Evolutionary conservation across 92 coral and sea anemone species (phyloP).

Genomic region (Muricea muricata): DNA sequence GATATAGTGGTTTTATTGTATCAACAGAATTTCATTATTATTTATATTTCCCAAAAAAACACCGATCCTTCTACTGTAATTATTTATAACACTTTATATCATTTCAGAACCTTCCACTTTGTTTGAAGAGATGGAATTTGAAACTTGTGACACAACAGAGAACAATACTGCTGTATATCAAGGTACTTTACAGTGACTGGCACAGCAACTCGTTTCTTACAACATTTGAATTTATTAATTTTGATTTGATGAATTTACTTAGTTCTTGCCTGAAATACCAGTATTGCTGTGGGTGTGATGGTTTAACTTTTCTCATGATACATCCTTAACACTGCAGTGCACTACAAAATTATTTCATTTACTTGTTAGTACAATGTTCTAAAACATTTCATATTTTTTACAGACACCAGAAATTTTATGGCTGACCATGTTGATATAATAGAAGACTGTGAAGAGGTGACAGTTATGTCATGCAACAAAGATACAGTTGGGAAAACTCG

Average conservation of each 20-base stretch:
- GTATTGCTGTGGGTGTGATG: too few relatives aligned
- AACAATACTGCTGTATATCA: slow-evolving; percentile 54
- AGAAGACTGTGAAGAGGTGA: slow-evolving; percentile 29
- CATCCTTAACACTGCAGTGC: too few relatives aligned
- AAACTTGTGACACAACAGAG: background rate
- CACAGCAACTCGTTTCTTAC: too few relatives aligned
- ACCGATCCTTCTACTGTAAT: too few relatives aligned
- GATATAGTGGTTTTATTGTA: too few relatives aligned
- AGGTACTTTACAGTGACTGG: slow-evolving; percentile 16
- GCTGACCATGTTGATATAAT: background rate
- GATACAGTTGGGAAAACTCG: slow-evolving; percentile 55
- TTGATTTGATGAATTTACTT: too few relatives aligned
- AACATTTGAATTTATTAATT: too few relatives aligned
- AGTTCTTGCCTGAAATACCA: too few relatives aligned
- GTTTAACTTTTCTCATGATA: too few relatives aligned
- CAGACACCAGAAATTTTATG: slow-evolving; percentile 44
- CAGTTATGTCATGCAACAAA: slow-evolving; percentile 31
- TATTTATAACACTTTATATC: background rate
- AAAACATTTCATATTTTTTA: background rate
- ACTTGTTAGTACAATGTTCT: background rate
- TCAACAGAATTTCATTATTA: too few relatives aligned
- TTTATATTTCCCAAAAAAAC: too few relatives aligned
- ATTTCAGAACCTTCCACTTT: slow-evolving; percentile 18
- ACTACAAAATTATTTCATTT: background rate
- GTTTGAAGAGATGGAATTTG: slow-evolving; percentile 5